phyloP scores from a whole-genome alignment of 2,888 invertebrate genomes.

The Seira sanloemensis region DNA sequence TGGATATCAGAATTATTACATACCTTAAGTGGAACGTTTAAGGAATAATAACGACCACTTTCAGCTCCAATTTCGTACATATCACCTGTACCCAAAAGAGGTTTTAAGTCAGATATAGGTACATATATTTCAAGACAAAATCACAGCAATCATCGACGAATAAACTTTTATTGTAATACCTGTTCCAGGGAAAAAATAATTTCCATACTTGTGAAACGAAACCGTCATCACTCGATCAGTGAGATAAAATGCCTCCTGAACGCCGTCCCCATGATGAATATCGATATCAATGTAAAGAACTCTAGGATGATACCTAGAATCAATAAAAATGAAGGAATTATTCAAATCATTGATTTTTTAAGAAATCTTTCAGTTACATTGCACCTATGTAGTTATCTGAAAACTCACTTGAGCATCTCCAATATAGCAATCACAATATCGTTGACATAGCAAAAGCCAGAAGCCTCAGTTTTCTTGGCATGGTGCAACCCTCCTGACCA shows the following conservation, averaged over 20 bases:
- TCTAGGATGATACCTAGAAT: conserved; percentile 89
- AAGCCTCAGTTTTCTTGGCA: conserved; percentile 99
- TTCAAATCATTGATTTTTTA: background rate
- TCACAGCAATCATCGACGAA: background rate
- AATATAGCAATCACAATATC: conserved; percentile 98
- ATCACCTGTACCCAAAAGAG: conserved; percentile 80
- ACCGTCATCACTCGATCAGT: conserved; percentile 99
- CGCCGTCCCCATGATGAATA: conserved; percentile 97
- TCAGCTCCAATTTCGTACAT: conserved; percentile 99
- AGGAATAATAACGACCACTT: conserved; percentile 96
- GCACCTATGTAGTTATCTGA: conserved; percentile 2
- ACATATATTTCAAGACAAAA: too few species aligned
- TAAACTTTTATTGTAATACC: conserved; percentile 78
- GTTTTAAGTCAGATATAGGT: background rate
- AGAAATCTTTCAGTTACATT: background rate
- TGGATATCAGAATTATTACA: too few species aligned
- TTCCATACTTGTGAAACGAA: conserved; percentile 98
- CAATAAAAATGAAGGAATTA: background rate
- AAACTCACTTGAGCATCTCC: conserved; percentile 85
- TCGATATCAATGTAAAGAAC: conserved; percentile 99
- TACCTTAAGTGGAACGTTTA: conserved; percentile 94
- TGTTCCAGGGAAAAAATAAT: conserved; percentile 98
- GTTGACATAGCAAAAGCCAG: conserved; percentile 99
- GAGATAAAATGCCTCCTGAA: conserved; percentile 97
- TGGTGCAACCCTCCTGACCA: conserved; percentile 99